phyloP scores from a whole-genome alignment of 2,113 vertebrate genomes.

The Phyllopteryx taeniolatus region DNA sequence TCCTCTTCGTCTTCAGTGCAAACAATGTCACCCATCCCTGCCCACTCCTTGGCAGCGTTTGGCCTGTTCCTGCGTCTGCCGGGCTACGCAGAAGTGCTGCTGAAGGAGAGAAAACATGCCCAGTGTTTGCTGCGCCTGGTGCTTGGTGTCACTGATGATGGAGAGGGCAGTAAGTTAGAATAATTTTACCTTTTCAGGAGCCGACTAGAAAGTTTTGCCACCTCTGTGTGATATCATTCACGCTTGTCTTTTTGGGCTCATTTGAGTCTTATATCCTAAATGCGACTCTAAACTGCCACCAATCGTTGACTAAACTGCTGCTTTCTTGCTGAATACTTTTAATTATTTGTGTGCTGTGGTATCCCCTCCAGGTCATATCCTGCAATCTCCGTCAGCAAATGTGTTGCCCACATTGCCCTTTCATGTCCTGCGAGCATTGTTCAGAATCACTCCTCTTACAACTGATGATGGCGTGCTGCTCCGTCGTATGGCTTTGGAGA shows the following conservation, averaged over 20 bases:
- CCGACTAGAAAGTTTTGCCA: neutral
- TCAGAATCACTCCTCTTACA: constrained; percentile 89
- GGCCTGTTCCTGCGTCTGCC: constrained; percentile 96
- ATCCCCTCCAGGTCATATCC: constrained; percentile 83
- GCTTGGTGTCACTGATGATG: constrained; percentile 96
- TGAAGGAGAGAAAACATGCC: constrained; percentile 97
- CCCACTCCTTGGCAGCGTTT: constrained; percentile 96
- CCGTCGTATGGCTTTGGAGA: constrained; percentile 93
- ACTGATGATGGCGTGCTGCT: constrained; percentile 94
- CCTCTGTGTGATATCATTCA: neutral
- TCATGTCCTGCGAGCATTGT: constrained; percentile 89
- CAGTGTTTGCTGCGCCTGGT: constrained; percentile 97
- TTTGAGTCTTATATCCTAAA: neutral
- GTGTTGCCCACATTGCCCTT: constrained; percentile 96
- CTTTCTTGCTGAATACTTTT: neutral
- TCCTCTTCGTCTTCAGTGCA: constrained; percentile 80
- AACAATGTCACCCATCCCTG: constrained; percentile 96
- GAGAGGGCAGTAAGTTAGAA: constrained; percentile 92
- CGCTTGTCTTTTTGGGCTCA: too few relatives aligned
- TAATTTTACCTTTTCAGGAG: neutral
- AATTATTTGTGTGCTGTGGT: neutral
- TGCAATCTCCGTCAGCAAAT: constrained; percentile 95
- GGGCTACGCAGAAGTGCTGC: constrained; percentile 95
- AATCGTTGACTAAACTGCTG: neutral
- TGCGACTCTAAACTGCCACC: neutral